Evolutionary conservation across 64 coral and sea anemone species (phyloP), one percentile per base, ranked within the genome.

Genomic region (Stichodactyla mertensii): DNA sequence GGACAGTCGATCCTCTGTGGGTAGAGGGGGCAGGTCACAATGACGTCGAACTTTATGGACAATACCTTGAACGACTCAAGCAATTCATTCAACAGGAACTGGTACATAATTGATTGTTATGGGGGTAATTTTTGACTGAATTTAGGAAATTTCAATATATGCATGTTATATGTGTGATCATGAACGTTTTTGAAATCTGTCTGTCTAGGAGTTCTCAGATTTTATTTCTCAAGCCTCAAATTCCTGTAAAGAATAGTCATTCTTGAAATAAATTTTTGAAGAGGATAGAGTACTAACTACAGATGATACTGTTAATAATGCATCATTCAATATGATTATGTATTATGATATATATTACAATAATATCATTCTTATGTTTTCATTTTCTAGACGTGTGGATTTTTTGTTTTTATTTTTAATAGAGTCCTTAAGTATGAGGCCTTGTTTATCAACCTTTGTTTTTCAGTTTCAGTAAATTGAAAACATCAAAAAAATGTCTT

Each of bases 1-100:
- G 97, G 13, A 89, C 88, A 26, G 97, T 99, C 4, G 93, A 99
- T 18, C 97, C 97, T n/a, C 82, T 99, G 0, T 99, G 97, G 97
- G 97, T 99, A 8, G 97, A 99, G 14, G 97, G 97, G 71, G 97
- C 97, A 7, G 97, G 97, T 13, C 97, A 99, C 31, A 99, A 99
- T 92, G 97, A 99, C 51, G 97, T 99, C 66, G 97, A 99, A 90
- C 86, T 99, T 54, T 99, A 99, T 69, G 97, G 97, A 86, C 97
- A 99, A 92, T 99, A 99, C 61, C 93, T 99, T 26, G 97, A 99
- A 54, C 60, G 97, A 66, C 91, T 99, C 57, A 99, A 99, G 51
- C 93, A 99, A 83, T 99, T 99, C 90, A 92, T 94, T 85, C 97
- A 99, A 66, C 97, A 99, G 64, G 97, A 99, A 83, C 82, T 99